These are phyloP conservation scores for Decapterus maruadsi DNA, from an alignment of 2,797 vertebrate genomes.

Conservation along the genomic window DNA sequence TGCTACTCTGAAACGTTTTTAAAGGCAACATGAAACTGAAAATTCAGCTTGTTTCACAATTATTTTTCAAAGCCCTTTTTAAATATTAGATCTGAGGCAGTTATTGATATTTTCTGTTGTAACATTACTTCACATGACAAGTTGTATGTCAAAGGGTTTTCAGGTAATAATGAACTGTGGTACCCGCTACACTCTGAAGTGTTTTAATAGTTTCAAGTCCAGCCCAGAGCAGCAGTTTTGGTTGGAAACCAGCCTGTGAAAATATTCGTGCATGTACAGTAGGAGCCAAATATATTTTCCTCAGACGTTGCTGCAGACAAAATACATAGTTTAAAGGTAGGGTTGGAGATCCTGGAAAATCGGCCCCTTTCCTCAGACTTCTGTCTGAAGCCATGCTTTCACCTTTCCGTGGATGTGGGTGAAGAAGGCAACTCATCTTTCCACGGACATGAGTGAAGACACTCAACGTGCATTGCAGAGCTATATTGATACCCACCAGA, in stretches of 20 bases:
- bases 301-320: background rate
- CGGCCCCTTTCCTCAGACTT: too few relatives aligned
- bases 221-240: background rate
- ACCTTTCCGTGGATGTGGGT: too few relatives aligned
- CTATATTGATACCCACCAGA: too few relatives aligned
- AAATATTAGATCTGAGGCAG: constrained; percentile 1
- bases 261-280: background rate
- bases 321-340: background rate
- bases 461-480: too few relatives aligned
- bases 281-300: background rate
- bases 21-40: constrained; percentile 40
- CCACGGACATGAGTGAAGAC: too few relatives aligned
- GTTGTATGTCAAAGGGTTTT: background rate
- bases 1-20: constrained; percentile 55
- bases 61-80: background rate
- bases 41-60: constrained; percentile 7
- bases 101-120: constrained; percentile 2
- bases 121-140: background rate
- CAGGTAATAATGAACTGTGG: too few relatives aligned
- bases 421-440: too few relatives aligned
- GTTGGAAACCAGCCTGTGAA: background rate
- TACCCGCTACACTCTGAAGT: too few relatives aligned
- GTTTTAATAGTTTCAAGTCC: background rate
- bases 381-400: too few relatives aligned
- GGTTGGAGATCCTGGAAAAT: too few relatives aligned